These are phyloP conservation scores for Ramphastos sulfuratus DNA, from an alignment of 2,113 vertebrate species.

Conservation along the genomic window DNA sequence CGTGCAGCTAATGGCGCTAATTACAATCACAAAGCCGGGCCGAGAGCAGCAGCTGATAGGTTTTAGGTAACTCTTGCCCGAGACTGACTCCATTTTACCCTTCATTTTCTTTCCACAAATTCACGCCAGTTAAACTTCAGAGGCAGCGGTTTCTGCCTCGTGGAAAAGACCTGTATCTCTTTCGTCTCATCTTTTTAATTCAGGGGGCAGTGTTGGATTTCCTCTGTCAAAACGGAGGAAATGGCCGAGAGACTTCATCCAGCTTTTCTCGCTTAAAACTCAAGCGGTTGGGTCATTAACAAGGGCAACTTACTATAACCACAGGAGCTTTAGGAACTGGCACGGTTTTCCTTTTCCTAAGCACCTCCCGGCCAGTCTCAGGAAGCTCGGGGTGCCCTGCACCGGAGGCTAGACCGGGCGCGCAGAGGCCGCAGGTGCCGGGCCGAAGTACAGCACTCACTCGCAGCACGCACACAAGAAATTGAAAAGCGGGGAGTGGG, in stretches of 20 bases:
- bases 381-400: not conserved
- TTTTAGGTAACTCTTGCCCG: not conserved
- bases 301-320: not conserved
- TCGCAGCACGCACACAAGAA: accelerated
- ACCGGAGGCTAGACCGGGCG: accelerated
- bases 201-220: accelerated
- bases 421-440: accelerated
- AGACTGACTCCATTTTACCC: not conserved
- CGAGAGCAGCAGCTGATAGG: not conserved
- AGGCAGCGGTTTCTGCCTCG: not conserved
- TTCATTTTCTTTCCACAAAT: not conserved
- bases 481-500: accelerated
- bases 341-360: not conserved
- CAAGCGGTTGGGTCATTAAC: not conserved
- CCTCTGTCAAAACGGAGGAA: accelerated
- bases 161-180: accelerated
- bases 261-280: too few species aligned
- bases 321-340: accelerated
- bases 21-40: not conserved
- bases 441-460: accelerated
- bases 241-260: not conserved
- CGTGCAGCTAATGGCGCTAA: not conserved
- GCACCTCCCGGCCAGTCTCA: not conserved
- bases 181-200: not conserved
- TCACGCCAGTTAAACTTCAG: not conserved